Evolutionary conservation across 2,888 invertebrate genomes (phyloP).

Genomic region (Dicycla oo): DNA sequence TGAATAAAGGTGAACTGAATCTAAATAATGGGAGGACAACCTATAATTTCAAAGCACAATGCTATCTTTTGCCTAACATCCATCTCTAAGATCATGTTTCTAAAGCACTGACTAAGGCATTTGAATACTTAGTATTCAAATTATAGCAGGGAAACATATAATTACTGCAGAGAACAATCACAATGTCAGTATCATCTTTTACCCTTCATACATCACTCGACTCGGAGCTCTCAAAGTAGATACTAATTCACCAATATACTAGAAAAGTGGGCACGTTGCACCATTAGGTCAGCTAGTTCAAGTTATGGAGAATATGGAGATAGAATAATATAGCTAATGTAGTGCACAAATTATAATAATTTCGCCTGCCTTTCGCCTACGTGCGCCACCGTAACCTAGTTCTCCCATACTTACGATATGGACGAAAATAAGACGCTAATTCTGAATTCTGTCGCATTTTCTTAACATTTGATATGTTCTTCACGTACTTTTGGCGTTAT

Average conservation of each 20-base stretch:
- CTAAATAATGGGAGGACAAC: constrained; percentile 22
- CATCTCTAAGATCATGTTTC: constrained; percentile 2
- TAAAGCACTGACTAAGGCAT: constrained; percentile 8
- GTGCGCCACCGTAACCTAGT: constrained; percentile 52
- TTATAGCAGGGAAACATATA: neutral
- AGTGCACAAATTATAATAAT: constrained; percentile 38
- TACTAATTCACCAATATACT: neutral
- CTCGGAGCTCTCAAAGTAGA: neutral
- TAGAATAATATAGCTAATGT: constrained; percentile 16
- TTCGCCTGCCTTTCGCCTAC: constrained; percentile 41
- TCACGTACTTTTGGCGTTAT: constrained; percentile 23
- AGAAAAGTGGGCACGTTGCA: neutral
- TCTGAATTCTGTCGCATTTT: constrained; percentile 35
- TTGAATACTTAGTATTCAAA: constrained; percentile 21
- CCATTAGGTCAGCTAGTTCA: neutral
- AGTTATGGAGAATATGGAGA: constrained; percentile 1
- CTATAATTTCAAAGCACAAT: constrained; percentile 16
- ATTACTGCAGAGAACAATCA: constrained; percentile 16
- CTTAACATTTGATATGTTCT: constrained; percentile 17
- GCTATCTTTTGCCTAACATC: constrained; percentile 3
- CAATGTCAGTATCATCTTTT: neutral
- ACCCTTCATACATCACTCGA: constrained; percentile 10
- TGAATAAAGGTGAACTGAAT: constrained; percentile 17
- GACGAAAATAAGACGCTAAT: constrained; percentile 36
- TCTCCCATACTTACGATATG: constrained; percentile 25